Evolutionary conservation across 2,797 vertebrate genomes (phyloP).

Genomic region (Poecilia picta): DNA sequence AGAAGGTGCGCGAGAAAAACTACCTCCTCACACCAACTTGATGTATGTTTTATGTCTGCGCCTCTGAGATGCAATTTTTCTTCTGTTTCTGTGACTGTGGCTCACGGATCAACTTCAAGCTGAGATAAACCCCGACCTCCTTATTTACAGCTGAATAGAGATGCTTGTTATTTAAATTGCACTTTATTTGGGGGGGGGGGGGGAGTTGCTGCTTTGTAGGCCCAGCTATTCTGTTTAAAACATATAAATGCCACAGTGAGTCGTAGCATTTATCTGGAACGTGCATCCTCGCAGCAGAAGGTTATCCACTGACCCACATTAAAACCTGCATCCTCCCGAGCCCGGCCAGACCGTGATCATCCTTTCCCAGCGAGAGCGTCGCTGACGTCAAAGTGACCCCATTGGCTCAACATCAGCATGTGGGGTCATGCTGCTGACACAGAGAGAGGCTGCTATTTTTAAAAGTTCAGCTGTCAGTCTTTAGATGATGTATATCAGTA

Average conservation of each 20-base stretch:
- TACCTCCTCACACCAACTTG: not conserved
- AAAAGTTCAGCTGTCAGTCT: conserved; percentile 23
- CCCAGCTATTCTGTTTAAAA: conserved; percentile 3
- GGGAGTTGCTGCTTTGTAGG: not conserved
- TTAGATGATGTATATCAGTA: conserved; percentile 1
- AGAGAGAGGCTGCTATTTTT: conserved; percentile 29
- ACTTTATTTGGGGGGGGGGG: not conserved
- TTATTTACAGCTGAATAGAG: not conserved
- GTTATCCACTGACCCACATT: conserved; percentile 39
- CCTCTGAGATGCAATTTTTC: not conserved
- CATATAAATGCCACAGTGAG: conserved; percentile 3
- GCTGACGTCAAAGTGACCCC: conserved; percentile 35
- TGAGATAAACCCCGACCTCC: not conserved
- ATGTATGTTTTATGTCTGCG: not conserved
- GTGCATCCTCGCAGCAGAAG: conserved; percentile 36
- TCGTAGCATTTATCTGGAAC: conserved; percentile 15
- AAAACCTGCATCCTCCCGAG: conserved; percentile 29
- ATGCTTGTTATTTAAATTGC: not conserved
- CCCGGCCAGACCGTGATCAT: conserved; percentile 40
- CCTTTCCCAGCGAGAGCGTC: conserved; percentile 13
- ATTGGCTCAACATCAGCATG: conserved; percentile 27
- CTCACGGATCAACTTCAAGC: conserved; percentile 6
- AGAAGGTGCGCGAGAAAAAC: not conserved
- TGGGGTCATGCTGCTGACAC: conserved; percentile 27
- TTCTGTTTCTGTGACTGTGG: not conserved